Base-by-base conservation (phyloP, 2,113 vertebrate genomes). In the Odobenus rosmarus region DNA sequence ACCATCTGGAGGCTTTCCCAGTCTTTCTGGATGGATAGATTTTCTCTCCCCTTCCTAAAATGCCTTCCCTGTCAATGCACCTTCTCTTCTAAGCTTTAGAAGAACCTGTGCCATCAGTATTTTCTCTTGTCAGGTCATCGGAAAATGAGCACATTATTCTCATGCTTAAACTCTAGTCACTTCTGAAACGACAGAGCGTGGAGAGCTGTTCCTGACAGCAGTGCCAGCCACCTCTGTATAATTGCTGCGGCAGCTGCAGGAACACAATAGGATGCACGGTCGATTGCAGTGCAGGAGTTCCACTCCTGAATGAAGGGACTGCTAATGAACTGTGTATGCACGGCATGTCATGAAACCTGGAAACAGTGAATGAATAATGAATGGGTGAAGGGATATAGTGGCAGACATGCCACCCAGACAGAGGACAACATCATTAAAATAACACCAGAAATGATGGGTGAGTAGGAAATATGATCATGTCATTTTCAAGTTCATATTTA, bases 351-450 rank as follows among this genome's bases (percentile, higher is more conserved):
- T 33, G 82, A 93, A 85, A 81, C 87, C 74, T 46, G n/a, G 51
- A n/a, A 24, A 76, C 16, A 2, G 62, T 62, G 92, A 91, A 93
- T 74, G 83, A 94, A 97, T 79, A 97, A 95, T 49, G 42, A 87
- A 85, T 13, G 74, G 57, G 85, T 53, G 88, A 95, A 39, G 11
- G 90, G 93, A 24, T 62, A 74, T 31, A 36, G 85, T n/a, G 46
- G 83, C 4, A 61, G 67, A 91, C 77, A 13, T 8, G 82, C 57
- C 42, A 83, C 74, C 71, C 83, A 12, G 7, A 13, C 11, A n/a
- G 88, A 62, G 77, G 28, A 94, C 57, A 67, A 85, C 46, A 23
- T 88, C 83, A 24, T 61, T 72, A 64, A 82, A 91, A 55, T 33
- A 83, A 46, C 69, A 76, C 39, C 93, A 92, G 87, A 49, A 96